Evolutionary conservation across 53 echinoderm and acorn worm species (phyloP), one percentile per base, ranked within the genome.

Genomic region (Zoroaster sp.): DNA sequence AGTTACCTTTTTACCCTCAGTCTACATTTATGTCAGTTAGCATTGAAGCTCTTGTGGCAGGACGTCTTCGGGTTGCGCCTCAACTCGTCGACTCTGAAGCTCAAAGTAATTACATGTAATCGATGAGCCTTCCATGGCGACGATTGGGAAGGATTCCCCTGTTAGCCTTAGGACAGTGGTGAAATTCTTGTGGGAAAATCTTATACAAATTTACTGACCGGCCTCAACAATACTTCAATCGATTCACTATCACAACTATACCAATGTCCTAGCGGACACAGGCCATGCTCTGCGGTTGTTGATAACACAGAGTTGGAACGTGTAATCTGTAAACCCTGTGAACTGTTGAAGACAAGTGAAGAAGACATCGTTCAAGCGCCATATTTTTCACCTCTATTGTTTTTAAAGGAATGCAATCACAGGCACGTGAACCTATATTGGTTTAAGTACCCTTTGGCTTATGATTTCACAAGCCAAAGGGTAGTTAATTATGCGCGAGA

Each of bases 101-200:
- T 28, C 28, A 28, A 59, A 59, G 28, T 85, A 85, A 85, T 85
- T 85, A 85, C 45, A 70, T 71, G 25, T 36, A 47, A 66, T 66
- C 85, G 35, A 71, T 85, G 83, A 83, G 34, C 83, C 43, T 49
- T 51, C 82, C 41, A 15, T 43, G 54, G 41, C 41, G 82, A 82
- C 82, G 78, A 78, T 35, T 31, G 55, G 38, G 28, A 35, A 20
- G 11, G 33, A 25, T 70, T 25, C 63, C 63, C 28, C 63, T 59
- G 63, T 28, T 59, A 28, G 63, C 63, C 63, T 59, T 10, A 28
- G 63, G 63, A 59, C 63, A 28, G 23, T 28, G 63, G 63, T 59
- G 63, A 59, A 59, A 25, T 25, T 7, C 63, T 59, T 11, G 2
- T 59, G 63, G 25, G 28, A 59, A 25, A 15, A 59, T 59, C 30